These are phyloP conservation scores for Palaemon carinicauda DNA, from an alignment of 1,140 invertebrate genomes.

Conservation along the genomic window DNA sequence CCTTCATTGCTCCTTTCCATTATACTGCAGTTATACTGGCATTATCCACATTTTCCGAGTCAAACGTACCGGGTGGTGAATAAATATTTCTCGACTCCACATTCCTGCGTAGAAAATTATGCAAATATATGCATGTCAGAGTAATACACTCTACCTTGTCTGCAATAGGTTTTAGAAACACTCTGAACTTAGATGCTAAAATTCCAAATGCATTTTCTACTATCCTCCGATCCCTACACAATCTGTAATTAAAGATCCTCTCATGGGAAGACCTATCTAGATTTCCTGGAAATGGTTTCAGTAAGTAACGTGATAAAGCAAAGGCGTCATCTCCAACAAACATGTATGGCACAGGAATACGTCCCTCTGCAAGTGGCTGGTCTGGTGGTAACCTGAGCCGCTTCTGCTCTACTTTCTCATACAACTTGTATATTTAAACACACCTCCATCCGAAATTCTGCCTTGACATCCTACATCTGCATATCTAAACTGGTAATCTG, in stretches of 20 bases:
- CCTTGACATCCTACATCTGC: constrained; percentile 24
- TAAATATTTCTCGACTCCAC: background rate
- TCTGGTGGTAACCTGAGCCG: background rate
- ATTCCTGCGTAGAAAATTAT: constrained; percentile 13
- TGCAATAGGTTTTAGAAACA: constrained; percentile 11
- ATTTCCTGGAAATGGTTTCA: constrained; percentile 24
- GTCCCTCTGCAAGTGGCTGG: background rate
- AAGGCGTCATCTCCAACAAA: constrained; percentile 39
- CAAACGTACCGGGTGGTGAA: too few relatives aligned
- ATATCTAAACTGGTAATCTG: constrained; percentile 21
- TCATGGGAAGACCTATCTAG: background rate
- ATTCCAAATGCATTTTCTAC: constrained; percentile 11
- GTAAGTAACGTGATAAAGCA: constrained; percentile 9
- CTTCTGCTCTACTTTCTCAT: constrained; percentile 12
- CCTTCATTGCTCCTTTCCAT: too few relatives aligned
- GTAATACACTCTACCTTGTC: background rate
- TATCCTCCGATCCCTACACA: background rate
- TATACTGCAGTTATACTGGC: too few relatives aligned
- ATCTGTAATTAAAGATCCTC: background rate
- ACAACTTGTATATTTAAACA: background rate
- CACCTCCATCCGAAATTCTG: constrained; percentile 18
- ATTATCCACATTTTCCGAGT: too few relatives aligned
- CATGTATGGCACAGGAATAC: background rate
- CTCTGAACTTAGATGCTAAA: background rate
- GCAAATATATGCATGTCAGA: constrained; percentile 11